Evolutionary conservation across 1,140 invertebrate species (phyloP).

Genomic region (Bilobella aurantiaca): DNA sequence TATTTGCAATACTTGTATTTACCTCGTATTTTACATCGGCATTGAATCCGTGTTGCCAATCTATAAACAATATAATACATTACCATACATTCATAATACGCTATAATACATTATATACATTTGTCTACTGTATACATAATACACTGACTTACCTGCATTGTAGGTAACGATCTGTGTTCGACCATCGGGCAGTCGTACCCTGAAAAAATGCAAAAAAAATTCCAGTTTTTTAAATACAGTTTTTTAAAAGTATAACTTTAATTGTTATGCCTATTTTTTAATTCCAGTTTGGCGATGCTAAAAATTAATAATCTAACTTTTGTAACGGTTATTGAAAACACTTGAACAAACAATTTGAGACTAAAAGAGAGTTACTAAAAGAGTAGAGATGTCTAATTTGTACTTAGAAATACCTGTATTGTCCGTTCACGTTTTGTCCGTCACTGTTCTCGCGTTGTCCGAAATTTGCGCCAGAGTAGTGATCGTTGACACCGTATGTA

Average conservation of each 20-base stretch:
- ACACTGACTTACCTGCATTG: conserved; percentile 15
- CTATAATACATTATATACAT: conserved; percentile 14
- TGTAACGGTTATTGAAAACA: too few species aligned
- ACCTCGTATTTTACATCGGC: conserved; percentile 33
- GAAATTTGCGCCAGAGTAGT: conserved; percentile 38
- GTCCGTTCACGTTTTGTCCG: conserved; percentile 37
- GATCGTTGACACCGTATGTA: conserved; percentile 38
- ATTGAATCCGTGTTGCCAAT: conserved; percentile 33
- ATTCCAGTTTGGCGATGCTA: too few species aligned
- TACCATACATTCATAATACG: not conserved
- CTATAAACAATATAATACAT: conserved; percentile 2
- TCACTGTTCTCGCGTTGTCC: conserved; percentile 37
- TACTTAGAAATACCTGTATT: conserved; percentile 27
- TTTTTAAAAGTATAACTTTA: too few species aligned
- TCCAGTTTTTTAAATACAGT: too few species aligned
- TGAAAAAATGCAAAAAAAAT: not conserved
- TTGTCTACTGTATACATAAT: too few species aligned
- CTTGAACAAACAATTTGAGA: too few species aligned
- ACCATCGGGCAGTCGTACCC: conserved; percentile 34
- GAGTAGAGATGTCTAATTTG: not conserved
- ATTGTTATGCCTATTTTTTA: too few species aligned
- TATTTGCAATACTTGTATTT: conserved; percentile 12
- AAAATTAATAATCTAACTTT: too few species aligned
- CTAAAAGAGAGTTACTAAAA: too few species aligned
- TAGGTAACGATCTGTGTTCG: conserved; percentile 34